Conservation (phyloP, 2,113 vertebrate species). For the Scolopax mira region DNA sequence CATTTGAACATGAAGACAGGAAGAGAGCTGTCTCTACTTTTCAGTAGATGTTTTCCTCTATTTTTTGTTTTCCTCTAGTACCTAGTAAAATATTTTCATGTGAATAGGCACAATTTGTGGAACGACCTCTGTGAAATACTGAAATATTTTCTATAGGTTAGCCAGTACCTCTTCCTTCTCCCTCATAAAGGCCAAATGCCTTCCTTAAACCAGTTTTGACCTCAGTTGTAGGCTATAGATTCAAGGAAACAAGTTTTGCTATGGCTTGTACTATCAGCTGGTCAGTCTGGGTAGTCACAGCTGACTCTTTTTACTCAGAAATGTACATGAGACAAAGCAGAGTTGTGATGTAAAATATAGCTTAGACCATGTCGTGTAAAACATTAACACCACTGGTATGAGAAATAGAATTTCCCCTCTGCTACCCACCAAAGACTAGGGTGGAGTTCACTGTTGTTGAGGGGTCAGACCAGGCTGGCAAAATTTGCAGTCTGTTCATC, state of each 20-base stretch:
- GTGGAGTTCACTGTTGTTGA: background rate
- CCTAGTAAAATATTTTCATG: background rate
- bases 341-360: background rate
- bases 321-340: background rate
- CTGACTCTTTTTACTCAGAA: background rate
- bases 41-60: no score
- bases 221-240: background rate
- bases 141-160: background rate
- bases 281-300: background rate
- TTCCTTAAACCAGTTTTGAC: background rate
- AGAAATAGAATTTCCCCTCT: background rate
- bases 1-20: background rate
- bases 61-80: background rate
- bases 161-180: background rate
- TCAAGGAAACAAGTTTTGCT: accelerated
- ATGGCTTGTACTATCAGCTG: background rate
- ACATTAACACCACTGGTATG: background rate
- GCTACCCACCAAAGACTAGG: background rate
- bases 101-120: background rate
- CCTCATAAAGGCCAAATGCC: background rate
- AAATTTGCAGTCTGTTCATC: background rate
- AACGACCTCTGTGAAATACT: background rate
- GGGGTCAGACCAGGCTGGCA: background rate
- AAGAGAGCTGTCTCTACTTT: background rate
- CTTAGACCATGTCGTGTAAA: background rate